Percentiles rank a stretch among this genome's conserved stretches.
Evolutionary conservation across 2,797 vertebrate species (phyloP).

Genomic region (Catharus ustulatus): DNA sequence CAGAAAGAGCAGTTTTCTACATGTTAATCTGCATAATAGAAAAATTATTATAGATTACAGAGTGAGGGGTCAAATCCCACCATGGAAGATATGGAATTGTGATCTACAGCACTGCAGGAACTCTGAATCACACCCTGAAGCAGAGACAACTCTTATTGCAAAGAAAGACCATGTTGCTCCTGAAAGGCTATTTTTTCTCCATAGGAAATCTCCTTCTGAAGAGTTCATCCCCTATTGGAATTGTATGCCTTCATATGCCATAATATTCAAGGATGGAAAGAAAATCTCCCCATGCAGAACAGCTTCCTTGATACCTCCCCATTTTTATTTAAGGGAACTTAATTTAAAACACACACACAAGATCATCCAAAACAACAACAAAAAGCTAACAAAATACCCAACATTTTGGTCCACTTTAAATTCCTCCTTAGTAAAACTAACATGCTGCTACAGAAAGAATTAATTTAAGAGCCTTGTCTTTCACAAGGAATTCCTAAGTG

Average conservation of each 20-base stretch:
- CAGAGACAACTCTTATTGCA: background rate
- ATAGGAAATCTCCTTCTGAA: background rate
- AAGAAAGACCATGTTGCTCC: background rate
- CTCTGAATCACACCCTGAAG: background rate
- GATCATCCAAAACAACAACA: background rate
- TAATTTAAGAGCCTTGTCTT: background rate
- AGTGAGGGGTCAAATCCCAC: background rate
- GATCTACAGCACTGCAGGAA: background rate
- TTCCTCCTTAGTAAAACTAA: conserved; percentile 1
- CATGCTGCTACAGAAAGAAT: background rate
- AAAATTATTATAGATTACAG: background rate
- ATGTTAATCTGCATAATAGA: background rate
- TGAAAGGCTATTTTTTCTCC: background rate
- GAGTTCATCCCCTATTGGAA: background rate
- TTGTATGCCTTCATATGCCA: background rate
- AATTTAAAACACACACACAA: background rate
- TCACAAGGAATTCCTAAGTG: background rate
- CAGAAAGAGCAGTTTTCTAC: background rate
- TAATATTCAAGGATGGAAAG: background rate
- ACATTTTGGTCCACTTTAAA: background rate
- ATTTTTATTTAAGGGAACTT: background rate
- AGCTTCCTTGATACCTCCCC: background rate
- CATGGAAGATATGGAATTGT: background rate
- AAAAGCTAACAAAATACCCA: background rate
- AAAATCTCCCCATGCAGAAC: background rate